Evolutionary conservation across 2,113 vertebrate genomes (phyloP).

Genomic region (Vulpes ferrilata): DNA sequence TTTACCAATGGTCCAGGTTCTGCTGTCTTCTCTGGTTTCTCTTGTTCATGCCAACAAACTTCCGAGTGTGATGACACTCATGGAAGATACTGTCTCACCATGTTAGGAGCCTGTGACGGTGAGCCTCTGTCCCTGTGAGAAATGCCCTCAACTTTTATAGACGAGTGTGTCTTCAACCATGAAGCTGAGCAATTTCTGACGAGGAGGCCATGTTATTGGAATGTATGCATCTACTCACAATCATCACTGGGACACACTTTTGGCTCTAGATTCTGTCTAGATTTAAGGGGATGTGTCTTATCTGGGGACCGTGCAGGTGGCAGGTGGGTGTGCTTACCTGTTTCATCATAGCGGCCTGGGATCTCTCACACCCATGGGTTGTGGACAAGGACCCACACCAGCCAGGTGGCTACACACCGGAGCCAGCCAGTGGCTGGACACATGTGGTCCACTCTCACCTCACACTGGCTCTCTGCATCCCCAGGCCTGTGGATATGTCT

Average conservation of each 20-base stretch:
- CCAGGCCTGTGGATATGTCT: fast-evolving
- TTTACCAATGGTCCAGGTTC: fast-evolving
- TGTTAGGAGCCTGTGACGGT: neutral
- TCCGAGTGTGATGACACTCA: fast-evolving
- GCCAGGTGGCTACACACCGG: fast-evolving
- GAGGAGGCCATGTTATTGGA: neutral
- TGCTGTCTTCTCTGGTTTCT: fast-evolving
- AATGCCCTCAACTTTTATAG: neutral
- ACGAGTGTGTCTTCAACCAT: neutral
- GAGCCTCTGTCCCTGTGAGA: neutral
- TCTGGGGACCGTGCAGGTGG: neutral
- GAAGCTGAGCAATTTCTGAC: neutral
- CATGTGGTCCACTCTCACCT: neutral
- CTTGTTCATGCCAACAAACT: neutral
- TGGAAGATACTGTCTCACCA: fast-evolving
- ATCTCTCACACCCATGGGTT: fast-evolving
- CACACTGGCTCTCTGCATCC: neutral
- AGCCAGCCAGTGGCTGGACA: neutral
- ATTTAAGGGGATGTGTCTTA: neutral
- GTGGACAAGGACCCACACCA: neutral
- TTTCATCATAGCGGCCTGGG: fast-evolving
- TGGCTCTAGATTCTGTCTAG: neutral
- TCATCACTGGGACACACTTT: neutral
- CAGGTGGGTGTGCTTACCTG: fast-evolving
- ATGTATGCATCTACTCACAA: fast-evolving